phyloP scores from a whole-genome alignment of 2,113 vertebrate species.

The Vidua chalybeata region DNA sequence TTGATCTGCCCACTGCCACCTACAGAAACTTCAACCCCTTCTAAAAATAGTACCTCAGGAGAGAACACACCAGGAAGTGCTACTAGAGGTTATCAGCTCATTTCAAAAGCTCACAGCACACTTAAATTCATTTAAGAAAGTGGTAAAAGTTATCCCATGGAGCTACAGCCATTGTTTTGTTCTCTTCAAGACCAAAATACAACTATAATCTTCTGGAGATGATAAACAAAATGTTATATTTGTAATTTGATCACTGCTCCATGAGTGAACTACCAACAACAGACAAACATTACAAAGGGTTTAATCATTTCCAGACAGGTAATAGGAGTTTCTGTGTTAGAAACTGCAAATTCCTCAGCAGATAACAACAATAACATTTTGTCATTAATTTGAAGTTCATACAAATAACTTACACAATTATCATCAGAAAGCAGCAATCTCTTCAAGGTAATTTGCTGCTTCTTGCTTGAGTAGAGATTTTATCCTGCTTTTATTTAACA shows the following conservation, averaged over 20 bases:
- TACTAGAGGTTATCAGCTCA: not conserved
- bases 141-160: not conserved
- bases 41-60: not conserved
- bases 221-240: not conserved
- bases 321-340: not conserved
- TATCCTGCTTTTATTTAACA: not conserved
- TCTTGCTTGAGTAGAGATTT: not conserved
- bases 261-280: not conserved
- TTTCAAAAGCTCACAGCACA: not conserved
- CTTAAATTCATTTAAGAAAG: not conserved
- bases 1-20: not conserved
- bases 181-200: not conserved
- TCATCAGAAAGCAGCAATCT: not conserved
- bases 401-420: not conserved
- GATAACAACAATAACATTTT: not conserved
- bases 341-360: not conserved
- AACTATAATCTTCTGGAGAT: not conserved
- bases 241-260: not conserved
- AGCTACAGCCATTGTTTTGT: not conserved
- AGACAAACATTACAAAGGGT: not conserved
- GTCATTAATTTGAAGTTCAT: not conserved
- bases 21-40: not conserved
- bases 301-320: not conserved
- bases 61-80: not conserved
- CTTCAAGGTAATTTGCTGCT: not conserved